Percentiles rank a stretch among this genome's conserved stretches.
phyloP scores from a whole-genome alignment of 2,113 vertebrate species.

The Entomyzon cyanotis region DNA sequence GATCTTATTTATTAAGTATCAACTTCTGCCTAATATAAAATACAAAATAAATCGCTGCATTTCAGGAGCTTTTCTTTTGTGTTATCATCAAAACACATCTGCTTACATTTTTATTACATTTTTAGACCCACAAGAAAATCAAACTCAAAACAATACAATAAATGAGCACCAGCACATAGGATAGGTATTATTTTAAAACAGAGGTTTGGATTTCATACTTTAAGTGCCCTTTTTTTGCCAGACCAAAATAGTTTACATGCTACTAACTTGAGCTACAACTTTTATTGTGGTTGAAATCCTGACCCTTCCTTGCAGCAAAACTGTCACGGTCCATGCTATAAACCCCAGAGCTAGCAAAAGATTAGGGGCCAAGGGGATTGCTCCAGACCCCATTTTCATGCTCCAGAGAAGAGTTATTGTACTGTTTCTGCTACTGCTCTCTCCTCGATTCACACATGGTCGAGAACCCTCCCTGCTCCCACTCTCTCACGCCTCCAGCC shows the following conservation, averaged over 20 bases:
- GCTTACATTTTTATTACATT: neutral
- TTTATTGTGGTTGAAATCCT: neutral
- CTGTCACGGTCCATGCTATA: neutral
- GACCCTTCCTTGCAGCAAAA: neutral
- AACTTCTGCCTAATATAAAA: neutral
- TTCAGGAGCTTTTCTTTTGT: neutral
- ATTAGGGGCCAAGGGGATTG: neutral
- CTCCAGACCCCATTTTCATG: neutral
- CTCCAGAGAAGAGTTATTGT: neutral
- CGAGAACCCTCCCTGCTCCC: neutral
- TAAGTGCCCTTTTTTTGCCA: neutral
- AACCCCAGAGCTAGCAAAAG: neutral
- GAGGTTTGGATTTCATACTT: neutral
- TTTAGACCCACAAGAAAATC: neutral
- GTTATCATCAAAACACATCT: neutral
- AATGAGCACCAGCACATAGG: neutral
- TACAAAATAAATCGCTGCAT: neutral
- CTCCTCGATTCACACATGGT: slow-evolving; percentile 6
- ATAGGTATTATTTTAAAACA: neutral
- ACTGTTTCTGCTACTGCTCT: neutral
- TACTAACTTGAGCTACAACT: neutral
- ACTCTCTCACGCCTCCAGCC: slow-evolving; percentile 49
- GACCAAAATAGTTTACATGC: neutral
- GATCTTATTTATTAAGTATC: neutral
- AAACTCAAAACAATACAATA: neutral